phyloP scores from a whole-genome alignment of 2,113 vertebrate genomes.

The Cathartes aura region DNA sequence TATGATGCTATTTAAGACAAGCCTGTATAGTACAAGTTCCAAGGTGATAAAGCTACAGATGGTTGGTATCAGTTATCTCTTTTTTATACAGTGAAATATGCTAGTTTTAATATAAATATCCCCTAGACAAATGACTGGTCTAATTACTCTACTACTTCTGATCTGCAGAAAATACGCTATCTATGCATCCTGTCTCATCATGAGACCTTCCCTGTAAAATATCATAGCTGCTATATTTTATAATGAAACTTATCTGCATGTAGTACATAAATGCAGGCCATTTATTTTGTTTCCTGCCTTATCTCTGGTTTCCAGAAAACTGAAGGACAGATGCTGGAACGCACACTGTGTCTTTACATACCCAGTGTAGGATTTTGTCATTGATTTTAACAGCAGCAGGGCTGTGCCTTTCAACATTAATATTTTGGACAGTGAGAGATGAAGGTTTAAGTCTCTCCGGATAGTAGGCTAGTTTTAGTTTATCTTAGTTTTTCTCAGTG shows the following conservation, averaged over 20 bases:
- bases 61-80: background rate
- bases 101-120: background rate
- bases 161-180: background rate
- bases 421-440: background rate
- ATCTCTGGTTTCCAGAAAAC: conserved; percentile 24
- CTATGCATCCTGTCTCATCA: background rate
- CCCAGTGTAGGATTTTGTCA: background rate
- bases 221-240: background rate
- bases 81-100: background rate
- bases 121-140: background rate
- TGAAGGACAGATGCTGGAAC: background rate
- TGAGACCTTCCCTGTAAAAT: background rate
- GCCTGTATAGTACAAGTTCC: background rate
- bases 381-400: background rate
- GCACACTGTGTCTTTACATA: background rate
- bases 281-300: conserved; percentile 28
- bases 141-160: background rate
- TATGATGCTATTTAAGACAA: background rate
- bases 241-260: background rate
- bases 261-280: background rate
- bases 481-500: background rate
- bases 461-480: background rate
- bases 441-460: background rate
- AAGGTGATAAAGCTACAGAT: background rate
- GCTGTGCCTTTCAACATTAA: background rate